Evolutionary conservation across 2,797 vertebrate genomes (phyloP), one percentile per base, ranked within the genome.

Genomic region (Chrysocyon brachyurus): DNA sequence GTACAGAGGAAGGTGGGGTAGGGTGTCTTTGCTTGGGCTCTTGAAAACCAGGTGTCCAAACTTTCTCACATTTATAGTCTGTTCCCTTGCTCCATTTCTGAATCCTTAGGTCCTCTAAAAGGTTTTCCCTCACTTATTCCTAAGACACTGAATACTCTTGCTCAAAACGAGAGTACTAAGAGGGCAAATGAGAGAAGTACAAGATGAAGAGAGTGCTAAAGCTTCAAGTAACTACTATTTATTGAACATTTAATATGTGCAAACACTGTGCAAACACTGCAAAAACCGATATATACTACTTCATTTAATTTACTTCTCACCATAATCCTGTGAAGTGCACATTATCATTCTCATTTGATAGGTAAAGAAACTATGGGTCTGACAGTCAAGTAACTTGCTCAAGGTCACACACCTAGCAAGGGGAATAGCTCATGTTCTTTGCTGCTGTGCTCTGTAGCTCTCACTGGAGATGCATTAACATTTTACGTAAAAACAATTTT

Each of bases 61-160:
- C 9, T 17, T 73, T 36, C 36, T 49, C 7, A 6, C 36, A 28
- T 61, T 72, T 59, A 70, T 2, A 75, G n/a, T 85, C 63, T 54
- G 26, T 57, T 72, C 31, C 72, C 46, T 52, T 84, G 70, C 57
- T 79, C 54, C 28, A 89, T n/a, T 87, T 96, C 84, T 81, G 33
- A 84, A 83, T 33, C 52, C 54, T 46, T 24, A 84, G 4, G 64
- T 73, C 8, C 61, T 54, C 9, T 59, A 49, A 21, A 52, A 75
- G 14, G 5, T 24, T 57, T 59, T 16, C 63, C 9, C 57, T 79
- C 54, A 59, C 26, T 66, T 49, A 90, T 31, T 75, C 61, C 56
- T 87, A 61, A 85, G 84, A 15, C 17, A 68, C 17, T n/a, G 49
- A 70, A 7, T 28, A 40, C 3, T 59, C 46, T 56, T 84, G n/a